Evolutionary conservation across 2,113 vertebrate genomes (phyloP), one percentile per base, ranked within the genome.

Genomic region (Chauna torquata): DNA sequence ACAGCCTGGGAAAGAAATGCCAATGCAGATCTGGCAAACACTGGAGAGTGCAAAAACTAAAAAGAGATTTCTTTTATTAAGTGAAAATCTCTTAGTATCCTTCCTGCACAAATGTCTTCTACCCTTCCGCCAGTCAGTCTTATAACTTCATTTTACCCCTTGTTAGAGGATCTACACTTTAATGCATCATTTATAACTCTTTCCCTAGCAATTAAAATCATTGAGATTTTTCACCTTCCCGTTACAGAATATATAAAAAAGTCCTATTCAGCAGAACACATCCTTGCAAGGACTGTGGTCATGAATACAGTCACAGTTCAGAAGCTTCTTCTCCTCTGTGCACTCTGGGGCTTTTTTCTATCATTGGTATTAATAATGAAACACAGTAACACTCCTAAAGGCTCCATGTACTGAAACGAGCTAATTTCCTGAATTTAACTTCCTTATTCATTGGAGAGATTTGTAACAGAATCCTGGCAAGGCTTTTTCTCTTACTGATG

Each of bases 1-100:
- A 96, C 71, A 78, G 65, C 69, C 52, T 54, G 70, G 70, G 76
- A 96, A 94, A 90, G 52, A 96, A 92, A 77, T 42, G 36, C 77
- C 85, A 78, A 54, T 85, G 65, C 59, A 94, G 87, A 97, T 87
- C 58, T 79, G 62, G 36, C 92, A 42, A 96, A 64, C 2, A 8
- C 47, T 64, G 57, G 79, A 72, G 47, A 84, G 11, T 47, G 24
- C 74, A 50, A 89, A 77, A 85, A 94, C 55, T 72, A 71, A 82
- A 89, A 71, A 79, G 28, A 8, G 44, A n/a, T 81, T 38, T 82
- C 38, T 92, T 88, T 94, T 70, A 84, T 66, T 76, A 78, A 62
- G 45, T 72, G 25, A 74, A 86, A 91, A 94, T 68, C 19, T 82
- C 74, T 65, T 36, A 27, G 42, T 34, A 13, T 82, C 22, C 4